Conservation (phyloP, 2,888 invertebrate species). For the Serripes groenlandicus region DNA sequence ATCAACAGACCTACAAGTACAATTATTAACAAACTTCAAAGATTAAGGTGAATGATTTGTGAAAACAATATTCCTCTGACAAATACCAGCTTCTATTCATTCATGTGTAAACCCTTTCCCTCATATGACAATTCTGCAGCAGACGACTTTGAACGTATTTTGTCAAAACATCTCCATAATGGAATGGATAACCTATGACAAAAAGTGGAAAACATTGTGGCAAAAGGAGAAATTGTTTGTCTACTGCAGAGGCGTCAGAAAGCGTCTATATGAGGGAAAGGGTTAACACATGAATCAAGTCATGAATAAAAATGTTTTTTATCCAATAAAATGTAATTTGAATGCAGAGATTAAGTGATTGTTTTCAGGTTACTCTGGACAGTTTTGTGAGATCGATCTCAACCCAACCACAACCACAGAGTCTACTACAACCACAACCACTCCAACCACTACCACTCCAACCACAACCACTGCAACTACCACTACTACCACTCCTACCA, state of each 20-base stretch:
- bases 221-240: constrained; percentile 3
- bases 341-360: background rate
- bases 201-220: background rate
- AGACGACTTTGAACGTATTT: no score
- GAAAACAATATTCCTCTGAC: no score
- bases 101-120: no score
- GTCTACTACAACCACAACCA: background rate
- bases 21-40: no score
- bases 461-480: constrained; percentile 47
- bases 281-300: background rate
- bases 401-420: constrained; percentile 1
- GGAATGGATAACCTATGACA: no score
- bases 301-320: no score
- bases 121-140: no score
- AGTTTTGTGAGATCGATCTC: constrained; percentile 14
- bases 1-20: no score
- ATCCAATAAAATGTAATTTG: background rate
- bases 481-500: constrained; percentile 36
- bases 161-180: no score
- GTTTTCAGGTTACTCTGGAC: constrained; percentile 19
- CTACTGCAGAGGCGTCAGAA: background rate
- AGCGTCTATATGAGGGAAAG: background rate
- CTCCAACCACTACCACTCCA: background rate
- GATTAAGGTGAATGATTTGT: no score
- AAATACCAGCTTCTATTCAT: no score